These are phyloP conservation scores for Agrypnia vestita DNA, from an alignment of 1,140 invertebrate species.

Conservation along the genomic window DNA sequence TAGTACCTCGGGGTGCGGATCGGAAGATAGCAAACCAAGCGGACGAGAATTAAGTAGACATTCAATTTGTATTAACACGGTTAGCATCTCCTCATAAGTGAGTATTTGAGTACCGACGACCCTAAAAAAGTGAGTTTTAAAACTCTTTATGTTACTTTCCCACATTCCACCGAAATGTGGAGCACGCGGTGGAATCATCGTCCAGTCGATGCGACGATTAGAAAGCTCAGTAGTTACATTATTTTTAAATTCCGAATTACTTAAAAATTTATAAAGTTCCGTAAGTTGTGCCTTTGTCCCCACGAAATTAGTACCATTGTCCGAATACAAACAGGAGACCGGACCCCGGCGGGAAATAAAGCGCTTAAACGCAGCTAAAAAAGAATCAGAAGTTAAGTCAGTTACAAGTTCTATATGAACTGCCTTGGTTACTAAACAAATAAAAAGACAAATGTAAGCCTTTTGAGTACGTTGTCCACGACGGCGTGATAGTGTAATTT, in stretches of 20 bases:
- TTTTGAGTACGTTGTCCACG: neutral
- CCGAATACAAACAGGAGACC: neutral
- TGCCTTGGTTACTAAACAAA: neutral
- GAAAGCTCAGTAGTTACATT: neutral
- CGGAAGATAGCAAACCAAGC: neutral
- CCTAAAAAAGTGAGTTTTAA: neutral
- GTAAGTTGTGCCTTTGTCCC: neutral
- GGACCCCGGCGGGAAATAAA: neutral
- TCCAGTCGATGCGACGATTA: neutral
- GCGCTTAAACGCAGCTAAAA: neutral
- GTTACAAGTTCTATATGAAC: too few relatives aligned
- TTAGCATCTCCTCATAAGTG: neutral
- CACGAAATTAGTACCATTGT: neutral
- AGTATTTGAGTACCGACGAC: neutral
- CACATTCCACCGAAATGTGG: neutral
- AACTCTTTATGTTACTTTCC: neutral
- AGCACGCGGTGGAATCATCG: neutral
- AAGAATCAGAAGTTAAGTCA: neutral
- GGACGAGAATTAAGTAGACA: neutral
- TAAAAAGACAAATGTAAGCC: constrained; percentile 7
- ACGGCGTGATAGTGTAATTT: too few relatives aligned
- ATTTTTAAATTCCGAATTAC: neutral
- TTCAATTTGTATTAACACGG: neutral
- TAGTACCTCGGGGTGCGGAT: neutral
- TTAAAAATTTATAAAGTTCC: neutral